Conservation (phyloP, 2,797 vertebrate species). For the Hippocampus kuda region DNA sequence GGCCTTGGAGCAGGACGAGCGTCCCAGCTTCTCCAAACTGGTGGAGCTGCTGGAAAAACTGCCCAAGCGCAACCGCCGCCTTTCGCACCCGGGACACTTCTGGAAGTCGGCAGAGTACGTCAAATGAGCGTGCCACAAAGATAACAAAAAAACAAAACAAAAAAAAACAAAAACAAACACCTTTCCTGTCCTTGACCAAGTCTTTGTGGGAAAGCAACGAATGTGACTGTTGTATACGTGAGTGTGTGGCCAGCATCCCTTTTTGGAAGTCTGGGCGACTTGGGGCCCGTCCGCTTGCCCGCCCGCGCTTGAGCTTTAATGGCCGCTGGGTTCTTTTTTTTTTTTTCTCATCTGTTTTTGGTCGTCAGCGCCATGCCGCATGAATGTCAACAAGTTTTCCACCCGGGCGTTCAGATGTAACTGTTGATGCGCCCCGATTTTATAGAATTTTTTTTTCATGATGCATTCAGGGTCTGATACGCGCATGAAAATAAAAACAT, state of each 20-base stretch:
- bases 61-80: constrained; percentile 98
- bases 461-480: neutral
- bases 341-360: neutral
- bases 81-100: constrained; percentile 98
- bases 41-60: constrained; percentile 99
- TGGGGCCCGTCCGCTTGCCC: too few relatives aligned
- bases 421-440: too few relatives aligned
- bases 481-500: neutral
- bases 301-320: neutral
- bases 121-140: constrained; percentile 63
- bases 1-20: constrained; percentile 89
- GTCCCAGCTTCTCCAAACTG: constrained; percentile 94
- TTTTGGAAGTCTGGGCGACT: neutral
- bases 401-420: neutral
- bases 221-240: constrained; percentile 36
- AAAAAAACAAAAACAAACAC: constrained; percentile 26
- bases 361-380: neutral
- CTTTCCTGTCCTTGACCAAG: constrained; percentile 14
- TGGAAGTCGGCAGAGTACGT: constrained; percentile 99
- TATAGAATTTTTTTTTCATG: neutral
- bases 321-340: neutral
- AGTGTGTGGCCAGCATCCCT: neutral
- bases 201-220: constrained; percentile 43
- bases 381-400: neutral
- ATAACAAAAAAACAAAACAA: constrained; percentile 48